Conservation (phyloP, 2,797 vertebrate species). For the Carapus acus region DNA sequence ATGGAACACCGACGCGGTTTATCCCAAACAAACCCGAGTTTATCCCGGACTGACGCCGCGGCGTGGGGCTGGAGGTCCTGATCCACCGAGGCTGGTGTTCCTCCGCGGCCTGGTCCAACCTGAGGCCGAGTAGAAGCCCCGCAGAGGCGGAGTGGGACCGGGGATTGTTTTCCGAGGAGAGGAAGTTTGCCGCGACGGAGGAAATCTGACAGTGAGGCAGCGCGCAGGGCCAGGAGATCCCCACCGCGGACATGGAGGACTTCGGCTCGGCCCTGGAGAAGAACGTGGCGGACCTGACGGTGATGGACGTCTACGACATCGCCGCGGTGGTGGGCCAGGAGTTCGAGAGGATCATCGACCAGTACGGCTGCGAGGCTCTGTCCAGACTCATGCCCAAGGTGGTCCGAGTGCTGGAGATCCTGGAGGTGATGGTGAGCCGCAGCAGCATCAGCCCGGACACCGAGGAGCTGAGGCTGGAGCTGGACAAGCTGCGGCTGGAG, state of each 20-base stretch:
- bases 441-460: conserved; percentile 86
- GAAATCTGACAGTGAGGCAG: conserved; percentile 37
- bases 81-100: not conserved
- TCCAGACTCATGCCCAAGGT: conserved; percentile 95
- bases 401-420: conserved; percentile 92
- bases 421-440: conserved; percentile 94
- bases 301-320: conserved; percentile 98
- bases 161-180: conserved; percentile 26
- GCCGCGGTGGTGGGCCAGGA: conserved; percentile 95
- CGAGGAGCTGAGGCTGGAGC: conserved; percentile 93
- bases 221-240: conserved; percentile 38
- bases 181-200: conserved; percentile 54
- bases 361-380: conserved; percentile 92
- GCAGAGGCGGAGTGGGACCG: not conserved
- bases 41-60: not conserved
- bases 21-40: conserved; percentile 23
- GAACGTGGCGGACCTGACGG: conserved; percentile 90
- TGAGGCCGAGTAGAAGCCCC: not conserved
- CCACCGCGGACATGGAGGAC: conserved; percentile 68
- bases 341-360: conserved; percentile 95
- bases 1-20: conserved; percentile 45
- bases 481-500: conserved; percentile 90
- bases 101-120: not conserved
- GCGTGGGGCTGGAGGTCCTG: conserved; percentile 3
- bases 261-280: conserved; percentile 86